Evolutionary conservation across 2,888 invertebrate species (phyloP).

Genomic region (Eristalinus aeneus): DNA sequence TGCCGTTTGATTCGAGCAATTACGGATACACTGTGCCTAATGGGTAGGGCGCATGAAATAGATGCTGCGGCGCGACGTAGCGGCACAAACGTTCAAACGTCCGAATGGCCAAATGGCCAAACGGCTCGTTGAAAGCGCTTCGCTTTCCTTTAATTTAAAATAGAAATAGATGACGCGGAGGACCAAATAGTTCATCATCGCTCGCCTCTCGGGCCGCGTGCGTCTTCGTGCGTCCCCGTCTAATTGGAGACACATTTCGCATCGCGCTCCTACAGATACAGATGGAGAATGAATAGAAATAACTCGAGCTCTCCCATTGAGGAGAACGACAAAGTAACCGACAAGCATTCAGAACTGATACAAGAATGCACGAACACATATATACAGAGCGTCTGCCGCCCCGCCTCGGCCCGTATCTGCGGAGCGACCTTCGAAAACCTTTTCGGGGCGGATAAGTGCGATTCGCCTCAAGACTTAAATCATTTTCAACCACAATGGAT

Average conservation of each 20-base stretch:
- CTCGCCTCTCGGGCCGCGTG: background rate
- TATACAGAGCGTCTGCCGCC: background rate
- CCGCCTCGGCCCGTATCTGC: background rate
- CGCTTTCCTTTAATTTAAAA: background rate
- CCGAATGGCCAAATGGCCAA: background rate
- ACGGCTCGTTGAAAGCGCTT: background rate
- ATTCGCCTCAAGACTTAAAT: background rate
- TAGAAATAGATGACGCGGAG: background rate
- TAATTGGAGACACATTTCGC: background rate
- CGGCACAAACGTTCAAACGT: background rate
- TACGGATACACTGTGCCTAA: constrained; percentile 47
- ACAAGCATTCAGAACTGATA: background rate
- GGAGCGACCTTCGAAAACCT: constrained; percentile 42
- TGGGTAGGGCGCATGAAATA: constrained; percentile 46
- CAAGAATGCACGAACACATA: background rate
- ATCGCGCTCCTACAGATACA: background rate
- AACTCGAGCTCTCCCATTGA: constrained; percentile 55
- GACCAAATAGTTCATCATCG: background rate
- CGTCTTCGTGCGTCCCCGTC: background rate
- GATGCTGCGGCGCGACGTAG: constrained; percentile 13
- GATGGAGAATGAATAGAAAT: constrained; percentile 50
- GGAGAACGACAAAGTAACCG: background rate
- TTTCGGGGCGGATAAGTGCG: constrained; percentile 24
- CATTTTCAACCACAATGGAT: background rate
- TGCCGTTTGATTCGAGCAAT: constrained; percentile 35